Conservation (phyloP, 37 sponge, comb jelly and placozoan genomes). For the Mnemiopsis leidyi region DNA sequence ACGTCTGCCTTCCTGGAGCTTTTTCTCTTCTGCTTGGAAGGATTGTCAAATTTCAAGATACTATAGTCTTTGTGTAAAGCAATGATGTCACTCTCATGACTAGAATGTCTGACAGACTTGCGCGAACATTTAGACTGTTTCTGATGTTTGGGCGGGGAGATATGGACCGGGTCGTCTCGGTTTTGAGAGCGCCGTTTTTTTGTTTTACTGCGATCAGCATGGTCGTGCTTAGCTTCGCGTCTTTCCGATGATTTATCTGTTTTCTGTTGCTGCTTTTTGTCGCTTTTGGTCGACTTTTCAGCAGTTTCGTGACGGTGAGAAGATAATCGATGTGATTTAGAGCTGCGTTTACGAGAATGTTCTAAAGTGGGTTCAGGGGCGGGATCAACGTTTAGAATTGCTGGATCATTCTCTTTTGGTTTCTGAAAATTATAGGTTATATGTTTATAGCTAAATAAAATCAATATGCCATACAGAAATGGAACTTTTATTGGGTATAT, state of each 20-base stretch:
- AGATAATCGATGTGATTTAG: neutral
- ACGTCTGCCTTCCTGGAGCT: neutral
- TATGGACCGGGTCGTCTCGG: neutral
- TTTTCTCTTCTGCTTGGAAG: neutral
- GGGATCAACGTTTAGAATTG: neutral
- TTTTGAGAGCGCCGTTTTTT: neutral
- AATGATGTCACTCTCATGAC: constrained; percentile 21
- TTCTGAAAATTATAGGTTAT: constrained; percentile 21
- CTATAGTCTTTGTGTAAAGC: constrained; percentile 60
- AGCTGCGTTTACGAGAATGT: neutral
- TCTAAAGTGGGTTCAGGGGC: neutral
- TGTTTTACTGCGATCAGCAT: neutral
- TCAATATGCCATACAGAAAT: neutral
- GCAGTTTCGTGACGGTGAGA: neutral
- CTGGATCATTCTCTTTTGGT: constrained; percentile 28
- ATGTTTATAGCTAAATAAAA: neutral
- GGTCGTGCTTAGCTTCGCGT: neutral
- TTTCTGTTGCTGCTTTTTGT: neutral
- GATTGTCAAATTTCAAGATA: constrained; percentile 24
- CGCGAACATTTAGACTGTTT: neutral
- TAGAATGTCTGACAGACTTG: neutral
- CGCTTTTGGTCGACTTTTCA: neutral
- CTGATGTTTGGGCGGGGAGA: constrained; percentile 36
- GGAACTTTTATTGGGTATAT: too few species aligned
- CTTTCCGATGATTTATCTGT: neutral